phyloP scores from a whole-genome alignment of 2,113 vertebrate genomes.

The Acanthochromis polyacanthus region DNA sequence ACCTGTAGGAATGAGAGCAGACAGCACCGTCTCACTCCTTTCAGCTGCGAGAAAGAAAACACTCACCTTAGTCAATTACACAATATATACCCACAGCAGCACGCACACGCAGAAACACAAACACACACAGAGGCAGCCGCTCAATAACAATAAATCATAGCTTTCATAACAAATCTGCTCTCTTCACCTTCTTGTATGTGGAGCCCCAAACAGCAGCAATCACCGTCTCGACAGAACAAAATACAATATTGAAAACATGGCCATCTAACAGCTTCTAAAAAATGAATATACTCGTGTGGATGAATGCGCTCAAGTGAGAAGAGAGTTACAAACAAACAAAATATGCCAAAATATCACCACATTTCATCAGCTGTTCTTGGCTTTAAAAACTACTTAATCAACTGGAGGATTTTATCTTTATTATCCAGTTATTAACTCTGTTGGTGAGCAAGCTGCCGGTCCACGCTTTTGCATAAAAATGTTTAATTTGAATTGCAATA shows the following conservation, averaged over 20 bases:
- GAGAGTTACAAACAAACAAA: too few relatives aligned
- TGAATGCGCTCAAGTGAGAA: too few relatives aligned
- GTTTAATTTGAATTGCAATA: too few relatives aligned
- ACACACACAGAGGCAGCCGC: neutral
- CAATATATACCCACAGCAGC: neutral
- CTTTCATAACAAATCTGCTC: constrained; percentile 35
- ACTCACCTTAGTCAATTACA: constrained; percentile 43
- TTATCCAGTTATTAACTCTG: too few relatives aligned
- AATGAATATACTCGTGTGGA: too few relatives aligned
- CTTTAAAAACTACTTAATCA: too few relatives aligned
- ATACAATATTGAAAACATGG: constrained; percentile 7
- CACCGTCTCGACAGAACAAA: constrained; percentile 26
- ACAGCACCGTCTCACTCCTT: constrained; percentile 24
- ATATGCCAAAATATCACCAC: too few relatives aligned
- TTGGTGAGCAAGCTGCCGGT: too few relatives aligned
- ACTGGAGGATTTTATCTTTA: too few relatives aligned
- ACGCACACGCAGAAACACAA: neutral
- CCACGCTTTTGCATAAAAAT: too few relatives aligned
- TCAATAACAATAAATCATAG: constrained; percentile 51
- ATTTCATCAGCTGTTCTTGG: too few relatives aligned
- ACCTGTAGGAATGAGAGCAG: constrained; percentile 36
- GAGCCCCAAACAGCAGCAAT: constrained; percentile 26
- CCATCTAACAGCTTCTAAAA: neutral
- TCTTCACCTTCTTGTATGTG: constrained; percentile 30
- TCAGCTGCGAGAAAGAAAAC: constrained; percentile 41